Conservation (phyloP, 1,140 invertebrate species). For the Diachasmimorpha longicaudata region DNA sequence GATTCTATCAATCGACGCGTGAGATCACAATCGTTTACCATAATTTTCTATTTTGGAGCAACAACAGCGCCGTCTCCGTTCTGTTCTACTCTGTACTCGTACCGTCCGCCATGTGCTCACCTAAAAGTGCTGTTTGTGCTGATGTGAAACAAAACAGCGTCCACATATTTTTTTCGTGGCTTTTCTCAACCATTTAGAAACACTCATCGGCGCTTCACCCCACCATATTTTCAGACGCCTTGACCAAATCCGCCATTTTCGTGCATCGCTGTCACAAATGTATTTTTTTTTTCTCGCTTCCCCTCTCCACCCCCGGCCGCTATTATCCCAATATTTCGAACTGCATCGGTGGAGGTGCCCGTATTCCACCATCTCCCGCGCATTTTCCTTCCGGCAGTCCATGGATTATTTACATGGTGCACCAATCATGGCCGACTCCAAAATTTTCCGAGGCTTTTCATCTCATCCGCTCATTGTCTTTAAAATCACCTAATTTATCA, state of each 20-base stretch:
- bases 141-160: neutral
- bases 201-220: neutral
- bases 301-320: neutral
- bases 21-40: neutral
- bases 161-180: neutral
- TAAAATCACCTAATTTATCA: neutral
- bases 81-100: neutral
- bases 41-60: neutral
- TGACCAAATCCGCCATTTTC: constrained; percentile 44
- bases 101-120: neutral
- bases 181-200: neutral
- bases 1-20: neutral
- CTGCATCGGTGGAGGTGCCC: neutral
- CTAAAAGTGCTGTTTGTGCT: neutral
- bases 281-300: too few species aligned
- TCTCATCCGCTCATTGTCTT: neutral
- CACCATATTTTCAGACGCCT: neutral
- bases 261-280: constrained; percentile 28
- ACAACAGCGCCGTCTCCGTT: constrained; percentile 14
- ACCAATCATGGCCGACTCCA: neutral
- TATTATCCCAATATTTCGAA: neutral
- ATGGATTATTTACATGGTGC: neutral
- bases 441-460: too few species aligned
- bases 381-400: constrained; percentile 43
- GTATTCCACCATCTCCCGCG: constrained; percentile 42